A percentile compares a stretch with the other conserved stretches of the same genome.
These are phyloP conservation scores for Drosophila simulans DNA, from an alignment of 1,140 invertebrate genomes.

Conservation along the genomic window DNA sequence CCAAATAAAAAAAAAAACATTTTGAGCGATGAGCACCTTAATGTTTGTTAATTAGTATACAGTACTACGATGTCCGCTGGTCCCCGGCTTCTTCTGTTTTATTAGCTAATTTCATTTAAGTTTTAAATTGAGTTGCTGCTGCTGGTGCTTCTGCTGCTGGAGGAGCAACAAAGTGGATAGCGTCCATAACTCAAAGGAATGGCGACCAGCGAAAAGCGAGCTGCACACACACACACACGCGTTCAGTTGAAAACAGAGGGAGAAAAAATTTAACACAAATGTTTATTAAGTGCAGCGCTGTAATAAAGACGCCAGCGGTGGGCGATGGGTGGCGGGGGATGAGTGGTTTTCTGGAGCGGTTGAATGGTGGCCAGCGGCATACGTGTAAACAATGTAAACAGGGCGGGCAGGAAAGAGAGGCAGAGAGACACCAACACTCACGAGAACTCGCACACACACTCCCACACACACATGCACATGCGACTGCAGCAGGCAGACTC, in stretches of 20 bases:
- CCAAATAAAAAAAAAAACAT: slow-evolving; percentile 8
- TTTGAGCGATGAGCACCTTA: slow-evolving; percentile 58
- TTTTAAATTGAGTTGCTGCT: slow-evolving; percentile 66
- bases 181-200: slow-evolving; percentile 64
- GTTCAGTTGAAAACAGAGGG: slow-evolving; percentile 2
- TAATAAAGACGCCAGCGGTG: slow-evolving; percentile 76
- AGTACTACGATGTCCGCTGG: slow-evolving; percentile 16
- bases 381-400: slow-evolving; percentile 75
- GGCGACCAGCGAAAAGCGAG: neutral
- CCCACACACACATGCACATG: slow-evolving; percentile 29
- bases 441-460: neutral
- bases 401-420: neutral
- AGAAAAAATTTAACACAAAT: slow-evolving; percentile 73
- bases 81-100: slow-evolving; percentile 51
- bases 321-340: slow-evolving; percentile 8
- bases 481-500: slow-evolving; percentile 63
- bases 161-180: slow-evolving; percentile 52
- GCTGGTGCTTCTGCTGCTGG: slow-evolving; percentile 9
- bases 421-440: neutral
- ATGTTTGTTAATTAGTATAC: slow-evolving; percentile 66
- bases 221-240: slow-evolving; percentile 15
- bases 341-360: slow-evolving; percentile 14
- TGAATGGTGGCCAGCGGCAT: slow-evolving; percentile 52
- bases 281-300: slow-evolving; percentile 78
- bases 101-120: slow-evolving; percentile 72